Evolutionary conservation across 30 jellyfish, hydroid and myxozoan species (phyloP), one percentile per base, ranked within the genome.

Genomic region (Turritopsis rubra): DNA sequence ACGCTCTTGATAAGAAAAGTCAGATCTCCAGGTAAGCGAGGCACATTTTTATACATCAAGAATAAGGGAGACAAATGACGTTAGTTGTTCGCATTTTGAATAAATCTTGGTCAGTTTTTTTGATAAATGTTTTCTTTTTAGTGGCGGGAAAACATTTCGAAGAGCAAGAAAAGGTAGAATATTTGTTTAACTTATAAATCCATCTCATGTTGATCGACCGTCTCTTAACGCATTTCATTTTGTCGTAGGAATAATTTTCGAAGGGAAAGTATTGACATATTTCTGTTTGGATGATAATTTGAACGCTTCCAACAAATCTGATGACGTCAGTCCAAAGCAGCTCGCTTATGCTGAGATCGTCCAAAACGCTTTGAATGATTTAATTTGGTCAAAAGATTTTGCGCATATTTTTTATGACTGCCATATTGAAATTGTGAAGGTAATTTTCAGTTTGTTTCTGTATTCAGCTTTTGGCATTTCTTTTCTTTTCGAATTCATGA

Each of bases 311-410:
- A 65, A 68, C 5, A 26, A 80, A 27, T 80, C 87, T 26, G 54
- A 18, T 17, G 79, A 80, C 16, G 54, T 65, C 9, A 82, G 85
- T 21, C 88, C 88, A 54, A 82, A 82, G 66, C 88, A 82, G n/a
- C 28, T 16, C 21, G 84, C 85, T 65, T 82, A 82, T 52, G 75
- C 73, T 1, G 85, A 82, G 52, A 65, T 65, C 66, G 85, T 82
- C 8, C 66, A 82, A 29, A 28, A 54, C 28, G 84, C 85, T 31
- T 0, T 82, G 52, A 70, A 65, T 18, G 75, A 71, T 71, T 71
- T 82, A 29, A 53, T 82, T 26, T 26, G 74, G 72, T 65, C 85
- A 13, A 66, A 41, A 9, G 88, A 82, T 27, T 21, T 82, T 1
- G 65, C 85, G n/a, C 77, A 82, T 21, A 41, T 65, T 8, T 24